A percentile compares a stretch with the other conserved stretches of the same genome.
These are phyloP conservation scores for Pyrocoelia pectoralis DNA, from an alignment of 2,888 invertebrate species.

Conservation along the genomic window DNA sequence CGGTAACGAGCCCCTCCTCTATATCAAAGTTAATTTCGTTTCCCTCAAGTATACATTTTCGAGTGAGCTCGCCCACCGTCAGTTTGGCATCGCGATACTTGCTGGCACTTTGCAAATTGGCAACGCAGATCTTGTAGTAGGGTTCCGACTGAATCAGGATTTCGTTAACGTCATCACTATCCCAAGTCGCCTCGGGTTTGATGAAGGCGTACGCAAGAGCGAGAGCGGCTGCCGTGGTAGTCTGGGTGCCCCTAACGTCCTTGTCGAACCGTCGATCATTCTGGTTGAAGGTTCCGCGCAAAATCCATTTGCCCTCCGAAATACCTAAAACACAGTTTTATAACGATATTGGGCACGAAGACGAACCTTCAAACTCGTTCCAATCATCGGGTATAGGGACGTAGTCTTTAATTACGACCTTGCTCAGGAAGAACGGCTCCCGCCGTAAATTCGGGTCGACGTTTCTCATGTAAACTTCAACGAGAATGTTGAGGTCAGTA, in stretches of 20 bases:
- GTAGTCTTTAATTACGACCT: conserved; percentile 53
- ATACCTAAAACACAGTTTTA: conserved; percentile 33
- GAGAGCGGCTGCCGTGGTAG: conserved; percentile 58
- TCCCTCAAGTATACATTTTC: conserved; percentile 52
- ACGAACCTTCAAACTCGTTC: conserved; percentile 55
- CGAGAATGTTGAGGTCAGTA: conserved; percentile 51
- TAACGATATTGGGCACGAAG: too few species aligned
- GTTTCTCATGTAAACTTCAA: conserved; percentile 56
- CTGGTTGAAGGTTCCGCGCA: conserved; percentile 55
- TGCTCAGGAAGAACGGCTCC: conserved; percentile 53
- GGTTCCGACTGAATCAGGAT: conserved; percentile 58
- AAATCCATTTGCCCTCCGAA: conserved; percentile 52
- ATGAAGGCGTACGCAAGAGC: conserved; percentile 55
- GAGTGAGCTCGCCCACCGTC: conserved; percentile 54
- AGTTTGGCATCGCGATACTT: conserved; percentile 48
- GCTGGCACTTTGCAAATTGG: conserved; percentile 45
- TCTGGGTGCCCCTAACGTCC: conserved; percentile 58
- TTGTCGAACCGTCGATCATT: conserved; percentile 52
- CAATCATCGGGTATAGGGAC: conserved; percentile 50
- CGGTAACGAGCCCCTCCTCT: conserved; percentile 55
- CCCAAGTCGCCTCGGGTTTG: conserved; percentile 53
- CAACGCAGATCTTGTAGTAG: conserved; percentile 56
- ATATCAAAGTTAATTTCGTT: conserved; percentile 49
- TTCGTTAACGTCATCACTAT: conserved; percentile 56
- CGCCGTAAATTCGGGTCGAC: conserved; percentile 47